Percentiles rank a stretch among this genome's conserved stretches.
Evolutionary conservation across 2,888 invertebrate genomes (phyloP).

Genomic region (Sesia bembeciformis): DNA sequence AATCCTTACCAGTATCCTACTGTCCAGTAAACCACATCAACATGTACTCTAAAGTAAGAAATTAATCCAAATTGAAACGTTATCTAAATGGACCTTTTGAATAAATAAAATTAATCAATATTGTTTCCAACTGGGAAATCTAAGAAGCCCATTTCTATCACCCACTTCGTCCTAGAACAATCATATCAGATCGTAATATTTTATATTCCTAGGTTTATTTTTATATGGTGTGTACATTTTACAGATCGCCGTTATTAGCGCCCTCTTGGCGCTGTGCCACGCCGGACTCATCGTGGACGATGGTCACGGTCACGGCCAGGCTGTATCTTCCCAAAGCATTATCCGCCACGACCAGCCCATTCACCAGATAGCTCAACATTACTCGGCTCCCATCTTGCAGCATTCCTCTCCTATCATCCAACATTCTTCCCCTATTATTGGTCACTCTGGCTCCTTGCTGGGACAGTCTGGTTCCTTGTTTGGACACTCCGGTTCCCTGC

Average conservation of each 20-base stretch:
- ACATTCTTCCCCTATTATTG: slow-evolving; percentile 8
- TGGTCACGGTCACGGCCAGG: slow-evolving; percentile 37
- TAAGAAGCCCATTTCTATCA: too few relatives aligned
- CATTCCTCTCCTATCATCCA: slow-evolving; percentile 17
- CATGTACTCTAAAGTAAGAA: slow-evolving; percentile 63
- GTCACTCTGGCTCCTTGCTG: slow-evolving; percentile 9
- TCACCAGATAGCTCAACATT: slow-evolving; percentile 29
- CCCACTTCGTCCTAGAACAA: too few relatives aligned
- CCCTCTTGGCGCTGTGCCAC: slow-evolving; percentile 57
- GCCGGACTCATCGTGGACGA: slow-evolving; percentile 51
- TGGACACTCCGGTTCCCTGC: slow-evolving; percentile 22
- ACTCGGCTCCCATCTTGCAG: slow-evolving; percentile 23
- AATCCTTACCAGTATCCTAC: slow-evolving; percentile 47
- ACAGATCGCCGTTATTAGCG: slow-evolving; percentile 56
- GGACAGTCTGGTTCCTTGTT: slow-evolving; percentile 9
- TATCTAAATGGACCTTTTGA: too few relatives aligned
- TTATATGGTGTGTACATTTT: slow-evolving; percentile 9
- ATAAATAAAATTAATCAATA: too few relatives aligned
- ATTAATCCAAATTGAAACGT: background rate
- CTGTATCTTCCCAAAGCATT: slow-evolving; percentile 61
- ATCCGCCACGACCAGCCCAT: slow-evolving; percentile 49
- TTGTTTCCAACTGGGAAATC: too few relatives aligned
- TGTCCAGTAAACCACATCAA: slow-evolving; percentile 44
- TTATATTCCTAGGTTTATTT: too few relatives aligned
- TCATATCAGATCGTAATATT: too few relatives aligned